Base-by-base conservation (phyloP, 1,140 invertebrate genomes). In the Pseudoatta argentina region DNA sequence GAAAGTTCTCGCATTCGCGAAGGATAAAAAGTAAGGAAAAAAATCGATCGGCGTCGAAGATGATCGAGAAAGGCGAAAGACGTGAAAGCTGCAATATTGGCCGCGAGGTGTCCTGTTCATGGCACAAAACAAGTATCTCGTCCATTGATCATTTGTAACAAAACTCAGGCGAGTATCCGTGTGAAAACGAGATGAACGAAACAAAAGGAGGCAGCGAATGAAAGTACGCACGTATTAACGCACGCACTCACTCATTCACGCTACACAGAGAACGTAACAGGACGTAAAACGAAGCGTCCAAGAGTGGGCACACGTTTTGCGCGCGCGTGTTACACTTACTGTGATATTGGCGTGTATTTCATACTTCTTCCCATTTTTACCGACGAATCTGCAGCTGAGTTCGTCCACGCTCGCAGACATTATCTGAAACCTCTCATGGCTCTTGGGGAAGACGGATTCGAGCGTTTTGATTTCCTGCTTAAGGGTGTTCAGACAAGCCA, bases 301-400 rank as follows among this genome's bases (percentile, higher is more conserved):
- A 39, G 34, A 7, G 34, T 7, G 7, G n/a, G n/a, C n/a, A n/a
- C n/a, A 21, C 73, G 73, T 14, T 39, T 44, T n/a, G 27, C n/a
- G 39, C 27, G 86, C 75, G 44, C 77, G 18, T 48, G 63, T 85
- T 39, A 61, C 76, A 97, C 97, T 98, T 96, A 99, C 98, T 95
- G 98, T 99, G 95, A 99, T 99, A 96, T 99, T 99, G 83, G 99
- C 99, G 95, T 99, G 98, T 93, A 99, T 99, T 95, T 98, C 98
- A 95, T 98, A 99, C 96, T 98, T 98, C 95, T 98, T 98, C 92
- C 98, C 98, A 96, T 97, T 98, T 96, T 97, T 98, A 94, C 98
- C 97, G 95, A 99, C 97, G 96, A 99, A 99, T 95, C 98, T 97
- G 97, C 98, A 99, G 93, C 98, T 98, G 91, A 99, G 96, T 96